phyloP scores from a whole-genome alignment of 2,797 vertebrate genomes.

The Aeoliscus strigatus region DNA sequence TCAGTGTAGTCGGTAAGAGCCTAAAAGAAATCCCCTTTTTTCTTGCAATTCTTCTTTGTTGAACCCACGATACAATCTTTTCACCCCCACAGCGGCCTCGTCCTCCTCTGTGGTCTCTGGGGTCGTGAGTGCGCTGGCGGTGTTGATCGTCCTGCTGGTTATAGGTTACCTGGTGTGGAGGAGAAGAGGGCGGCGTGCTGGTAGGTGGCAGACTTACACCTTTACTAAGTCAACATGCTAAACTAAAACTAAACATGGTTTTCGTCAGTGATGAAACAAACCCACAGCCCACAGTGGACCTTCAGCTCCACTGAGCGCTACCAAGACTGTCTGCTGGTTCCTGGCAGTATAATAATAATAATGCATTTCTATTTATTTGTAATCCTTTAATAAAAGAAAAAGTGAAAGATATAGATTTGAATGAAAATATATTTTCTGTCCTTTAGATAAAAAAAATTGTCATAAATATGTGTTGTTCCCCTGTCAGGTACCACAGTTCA shows the following conservation, averaged over 20 bases:
- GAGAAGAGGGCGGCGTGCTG: conserved; percentile 30
- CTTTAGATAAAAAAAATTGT: background rate
- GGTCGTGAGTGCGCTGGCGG: conserved; percentile 27
- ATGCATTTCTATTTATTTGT: too few relatives aligned
- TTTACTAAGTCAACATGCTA: too few relatives aligned
- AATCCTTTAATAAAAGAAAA: background rate
- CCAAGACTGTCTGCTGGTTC: too few relatives aligned
- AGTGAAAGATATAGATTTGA: background rate
- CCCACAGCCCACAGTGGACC: too few relatives aligned
- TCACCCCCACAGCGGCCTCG: conserved; percentile 26
- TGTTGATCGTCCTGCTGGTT: conserved; percentile 36
- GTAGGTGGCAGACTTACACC: conserved; percentile 25
- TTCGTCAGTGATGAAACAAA: too few relatives aligned
- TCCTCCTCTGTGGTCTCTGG: conserved; percentile 32
- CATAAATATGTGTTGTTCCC: background rate
- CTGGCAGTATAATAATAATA: too few relatives aligned
- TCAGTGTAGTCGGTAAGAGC: conserved; percentile 53
- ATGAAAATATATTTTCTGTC: too few relatives aligned
- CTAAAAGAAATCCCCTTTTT: background rate
- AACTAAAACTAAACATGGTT: too few relatives aligned
- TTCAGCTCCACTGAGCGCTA: too few relatives aligned
- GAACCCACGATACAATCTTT: conserved; percentile 1
- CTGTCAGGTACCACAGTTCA: conserved; percentile 51
- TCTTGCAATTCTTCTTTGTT: background rate
- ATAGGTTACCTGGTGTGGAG: conserved; percentile 55